phyloP scores from a whole-genome alignment of 2,797 vertebrate genomes.

The Lepus oiostolus region DNA sequence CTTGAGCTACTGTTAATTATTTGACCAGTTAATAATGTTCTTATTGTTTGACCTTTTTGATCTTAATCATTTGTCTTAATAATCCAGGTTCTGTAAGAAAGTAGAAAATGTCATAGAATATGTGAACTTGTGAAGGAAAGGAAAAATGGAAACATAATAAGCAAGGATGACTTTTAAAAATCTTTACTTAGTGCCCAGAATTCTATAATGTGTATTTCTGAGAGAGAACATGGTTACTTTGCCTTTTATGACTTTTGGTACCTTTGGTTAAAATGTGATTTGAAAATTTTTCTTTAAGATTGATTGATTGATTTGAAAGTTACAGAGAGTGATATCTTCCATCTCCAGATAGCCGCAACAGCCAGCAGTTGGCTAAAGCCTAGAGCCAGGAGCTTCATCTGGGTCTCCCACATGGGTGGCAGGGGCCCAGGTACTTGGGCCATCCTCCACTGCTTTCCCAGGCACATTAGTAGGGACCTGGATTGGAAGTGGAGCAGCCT shows the following conservation, averaged over 20 bases:
- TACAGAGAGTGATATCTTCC: too few species aligned
- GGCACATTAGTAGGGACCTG: too few species aligned
- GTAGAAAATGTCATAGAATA: conserved; percentile 28
- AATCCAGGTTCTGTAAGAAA: conserved; percentile 50
- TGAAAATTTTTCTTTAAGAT: background rate
- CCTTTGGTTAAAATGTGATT: background rate
- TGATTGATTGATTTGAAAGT: background rate
- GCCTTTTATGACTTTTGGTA: conserved; percentile 34
- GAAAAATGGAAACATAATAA: conserved; percentile 55
- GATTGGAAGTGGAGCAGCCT: too few species aligned
- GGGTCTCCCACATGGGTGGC: too few species aligned
- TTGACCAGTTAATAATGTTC: conserved; percentile 65
- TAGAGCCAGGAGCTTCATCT: too few species aligned
- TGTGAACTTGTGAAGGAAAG: background rate
- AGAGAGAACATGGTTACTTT: conserved; percentile 45
- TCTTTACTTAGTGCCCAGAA: conserved; percentile 37
- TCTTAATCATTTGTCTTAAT: conserved; percentile 63
- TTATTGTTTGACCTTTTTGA: conserved; percentile 55
- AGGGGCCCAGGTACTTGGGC: too few species aligned
- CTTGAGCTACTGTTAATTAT: conserved; percentile 71
- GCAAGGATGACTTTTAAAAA: too few species aligned
- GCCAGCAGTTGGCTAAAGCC: too few species aligned
- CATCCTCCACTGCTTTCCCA: too few species aligned
- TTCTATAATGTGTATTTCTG: conserved; percentile 50
- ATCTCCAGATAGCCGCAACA: too few species aligned